Conservation (phyloP, 1,140 invertebrate species). For the Drosophila persimilis region DNA sequence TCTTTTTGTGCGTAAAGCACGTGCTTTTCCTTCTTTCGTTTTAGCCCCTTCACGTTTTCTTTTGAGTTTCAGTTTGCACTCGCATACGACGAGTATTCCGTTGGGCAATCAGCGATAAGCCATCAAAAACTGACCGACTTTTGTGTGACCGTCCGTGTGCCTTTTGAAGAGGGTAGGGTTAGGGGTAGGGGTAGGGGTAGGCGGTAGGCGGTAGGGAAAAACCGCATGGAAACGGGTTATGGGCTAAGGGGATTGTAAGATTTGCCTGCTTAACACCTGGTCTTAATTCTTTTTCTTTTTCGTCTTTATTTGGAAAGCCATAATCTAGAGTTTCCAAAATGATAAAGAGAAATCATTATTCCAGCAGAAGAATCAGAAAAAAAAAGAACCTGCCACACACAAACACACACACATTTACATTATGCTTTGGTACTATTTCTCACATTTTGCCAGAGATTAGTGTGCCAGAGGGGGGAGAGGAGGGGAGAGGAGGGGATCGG, state of each 20-base stretch:
- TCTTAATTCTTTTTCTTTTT: neutral
- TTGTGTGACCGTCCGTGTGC: neutral
- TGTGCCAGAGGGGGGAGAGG: slow-evolving; percentile 5
- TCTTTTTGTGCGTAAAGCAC: slow-evolving; percentile 57
- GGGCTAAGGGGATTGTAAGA: slow-evolving; percentile 13
- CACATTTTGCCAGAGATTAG: no score
- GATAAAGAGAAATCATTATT: no score
- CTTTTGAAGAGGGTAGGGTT: neutral
- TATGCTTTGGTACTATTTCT: no score
- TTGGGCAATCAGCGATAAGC: slow-evolving; percentile 55
- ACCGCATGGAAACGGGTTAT: slow-evolving; percentile 26
- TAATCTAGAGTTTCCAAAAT: no score
- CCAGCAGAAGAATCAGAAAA: no score
- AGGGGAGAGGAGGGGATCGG: slow-evolving; percentile 2
- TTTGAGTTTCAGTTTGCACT: slow-evolving; percentile 12
- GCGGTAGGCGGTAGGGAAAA: slow-evolving; percentile 1
- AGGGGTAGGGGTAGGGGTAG: no score
- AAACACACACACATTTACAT: no score
- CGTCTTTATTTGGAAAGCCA: no score
- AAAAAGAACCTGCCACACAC: no score
- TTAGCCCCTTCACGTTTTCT: neutral
- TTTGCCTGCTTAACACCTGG: neutral
- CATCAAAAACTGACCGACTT: slow-evolving; percentile 17
- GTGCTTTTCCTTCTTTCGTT: slow-evolving; percentile 54
- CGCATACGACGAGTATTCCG: neutral